Conservation (phyloP, 1,140 invertebrate species). For the Lerema accius region DNA sequence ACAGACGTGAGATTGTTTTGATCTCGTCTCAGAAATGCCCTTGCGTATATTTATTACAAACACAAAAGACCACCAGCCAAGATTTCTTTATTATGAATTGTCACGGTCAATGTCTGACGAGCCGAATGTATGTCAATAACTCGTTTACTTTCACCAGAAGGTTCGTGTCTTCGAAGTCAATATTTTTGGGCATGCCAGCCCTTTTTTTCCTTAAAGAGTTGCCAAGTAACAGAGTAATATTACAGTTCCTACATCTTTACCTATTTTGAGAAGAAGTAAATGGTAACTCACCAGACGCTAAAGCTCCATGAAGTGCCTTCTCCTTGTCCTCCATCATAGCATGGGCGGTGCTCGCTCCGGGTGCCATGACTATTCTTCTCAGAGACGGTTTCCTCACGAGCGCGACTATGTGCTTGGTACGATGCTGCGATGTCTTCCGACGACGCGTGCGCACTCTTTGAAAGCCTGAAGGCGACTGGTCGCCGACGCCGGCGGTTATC, state of each 20-base stretch:
- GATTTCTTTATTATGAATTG: constrained; percentile 10
- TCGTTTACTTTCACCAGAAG: constrained; percentile 40
- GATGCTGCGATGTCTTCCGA: constrained; percentile 56
- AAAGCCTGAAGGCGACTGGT: constrained; percentile 69
- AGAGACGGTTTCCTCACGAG: constrained; percentile 72
- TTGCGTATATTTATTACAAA: background rate
- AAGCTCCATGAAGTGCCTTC: constrained; percentile 61
- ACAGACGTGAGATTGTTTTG: no score
- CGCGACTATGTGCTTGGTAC: constrained; percentile 64
- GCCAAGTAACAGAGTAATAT: constrained; percentile 16
- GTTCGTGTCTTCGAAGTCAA: constrained; percentile 4
- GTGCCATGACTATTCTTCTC: constrained; percentile 76
- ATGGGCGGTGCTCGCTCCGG: constrained; percentile 73
- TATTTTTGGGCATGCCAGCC: background rate
- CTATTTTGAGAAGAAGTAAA: background rate
- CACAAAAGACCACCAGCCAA: constrained; percentile 7
- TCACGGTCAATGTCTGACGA: constrained; percentile 33
- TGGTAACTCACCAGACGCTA: constrained; percentile 62
- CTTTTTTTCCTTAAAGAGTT: constrained; percentile 22
- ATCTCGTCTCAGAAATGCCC: background rate
- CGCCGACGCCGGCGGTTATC: constrained; percentile 66
- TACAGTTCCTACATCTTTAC: background rate
- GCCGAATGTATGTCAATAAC: constrained; percentile 46
- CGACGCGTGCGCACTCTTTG: constrained; percentile 78
- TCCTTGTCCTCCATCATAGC: constrained; percentile 81